These are phyloP conservation scores for Chelmon rostratus DNA, from an alignment of 2,797 vertebrate species.

Conservation along the genomic window DNA sequence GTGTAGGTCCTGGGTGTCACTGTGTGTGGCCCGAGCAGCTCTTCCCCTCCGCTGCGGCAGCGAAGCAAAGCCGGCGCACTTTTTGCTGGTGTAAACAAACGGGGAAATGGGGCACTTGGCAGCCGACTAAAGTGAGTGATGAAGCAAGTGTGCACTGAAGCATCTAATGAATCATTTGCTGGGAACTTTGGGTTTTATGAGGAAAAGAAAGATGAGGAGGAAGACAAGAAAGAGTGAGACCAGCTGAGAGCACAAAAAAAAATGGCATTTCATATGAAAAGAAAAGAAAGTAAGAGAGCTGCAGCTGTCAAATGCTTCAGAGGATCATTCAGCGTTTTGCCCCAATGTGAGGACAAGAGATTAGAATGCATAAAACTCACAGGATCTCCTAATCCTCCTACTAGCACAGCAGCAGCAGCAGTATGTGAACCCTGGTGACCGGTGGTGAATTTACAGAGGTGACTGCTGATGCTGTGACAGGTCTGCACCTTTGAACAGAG, in stretches of 20 bases:
- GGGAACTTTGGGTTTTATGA: constrained; percentile 79
- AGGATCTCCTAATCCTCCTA: constrained; percentile 52
- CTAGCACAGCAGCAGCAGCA: constrained; percentile 38
- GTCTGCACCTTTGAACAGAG: constrained; percentile 51
- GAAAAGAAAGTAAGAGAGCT: constrained; percentile 41
- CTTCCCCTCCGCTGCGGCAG: constrained; percentile 65
- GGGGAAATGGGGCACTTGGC: constrained; percentile 85
- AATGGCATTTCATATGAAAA: constrained; percentile 54
- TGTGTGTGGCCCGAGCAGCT: constrained; percentile 80
- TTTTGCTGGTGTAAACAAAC: constrained; percentile 83
- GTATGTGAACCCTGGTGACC: constrained; percentile 39
- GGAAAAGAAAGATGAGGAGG: constrained; percentile 76
- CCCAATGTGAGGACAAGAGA: constrained; percentile 52
- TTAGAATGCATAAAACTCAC: constrained; percentile 50
- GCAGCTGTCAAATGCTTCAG: constrained; percentile 64
- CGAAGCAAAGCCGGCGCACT: constrained; percentile 75
- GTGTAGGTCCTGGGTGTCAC: constrained; percentile 73
- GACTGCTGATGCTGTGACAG: constrained; percentile 65
- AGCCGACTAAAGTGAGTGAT: constrained; percentile 82
- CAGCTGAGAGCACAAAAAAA: constrained; percentile 51
- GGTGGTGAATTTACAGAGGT: constrained; percentile 64
- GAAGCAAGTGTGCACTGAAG: constrained; percentile 84
- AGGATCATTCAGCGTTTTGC: constrained; percentile 45
- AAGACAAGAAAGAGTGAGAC: constrained; percentile 62
- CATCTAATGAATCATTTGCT: constrained; percentile 85